Evolutionary conservation across 1,140 invertebrate genomes (phyloP), one percentile per base, ranked within the genome.

Genomic region (Dreissena polymorpha): DNA sequence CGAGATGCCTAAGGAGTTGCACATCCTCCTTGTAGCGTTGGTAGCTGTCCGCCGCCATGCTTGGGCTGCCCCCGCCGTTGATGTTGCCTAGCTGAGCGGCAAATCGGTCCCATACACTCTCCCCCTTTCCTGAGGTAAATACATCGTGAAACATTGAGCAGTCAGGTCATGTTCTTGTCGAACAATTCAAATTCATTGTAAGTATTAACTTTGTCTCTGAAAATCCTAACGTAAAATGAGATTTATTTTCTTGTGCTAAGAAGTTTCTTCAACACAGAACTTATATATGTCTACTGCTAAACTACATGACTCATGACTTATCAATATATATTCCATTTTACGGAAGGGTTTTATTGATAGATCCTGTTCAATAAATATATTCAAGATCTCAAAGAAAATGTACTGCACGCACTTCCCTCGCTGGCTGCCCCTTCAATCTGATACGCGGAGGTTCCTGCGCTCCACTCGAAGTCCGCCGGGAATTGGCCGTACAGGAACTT

Each of bases 1-100:
- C 89, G 10, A 93, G 39, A 51, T 85, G 73, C 83, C 91, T 91
- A 3, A 96, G 86, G 25, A 94, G 91, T 49, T 94, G 91, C 0
- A 96, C 94, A 91, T 96, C 96, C 84, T 95, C 94, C 63, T 92
- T 90, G 89, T 95, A 95, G 57, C 94, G 92, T 86, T 95, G 91
- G 91, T 96, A 96, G 14, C 95, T 95, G 89, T 96, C 94, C 84
- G 94, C 94, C 0, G 95, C 95, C 13, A 95, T 86, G 88, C 96
- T 95, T 0, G 95, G 95, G 75, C 92, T 94, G 16, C 71, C 91
- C 12, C 88, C 70, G 85, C 95, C 94, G 0, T 74, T 29, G 18
- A 95, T 94, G 27, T 88, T 93, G n/a, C 93, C 89, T 7, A 93
- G 39, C 13, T 93, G 94, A 3, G 93, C 88, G 85, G 21, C n/a